A percentile compares a stretch with the other conserved stretches of the same genome.
Conservation (phyloP, 2,797 vertebrate genomes). For the Syngnathus rostellatus region DNA sequence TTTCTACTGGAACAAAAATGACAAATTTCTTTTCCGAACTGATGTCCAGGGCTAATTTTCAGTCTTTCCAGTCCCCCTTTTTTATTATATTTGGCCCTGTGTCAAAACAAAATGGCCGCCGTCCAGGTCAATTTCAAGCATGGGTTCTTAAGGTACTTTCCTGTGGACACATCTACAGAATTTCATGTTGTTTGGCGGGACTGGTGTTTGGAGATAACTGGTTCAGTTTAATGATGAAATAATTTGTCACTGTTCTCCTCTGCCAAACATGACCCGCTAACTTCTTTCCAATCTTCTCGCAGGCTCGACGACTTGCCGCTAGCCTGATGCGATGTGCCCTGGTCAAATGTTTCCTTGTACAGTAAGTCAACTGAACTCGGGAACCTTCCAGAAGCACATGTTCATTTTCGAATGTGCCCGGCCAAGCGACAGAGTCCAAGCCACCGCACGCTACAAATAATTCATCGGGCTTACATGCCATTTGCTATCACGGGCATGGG, state of each 20-base stretch:
- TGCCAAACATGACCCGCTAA: not conserved
- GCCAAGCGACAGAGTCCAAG: constrained; percentile 11
- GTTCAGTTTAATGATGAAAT: too few relatives aligned
- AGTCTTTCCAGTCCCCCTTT: too few relatives aligned
- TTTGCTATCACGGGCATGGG: not conserved
- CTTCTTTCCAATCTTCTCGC: not conserved
- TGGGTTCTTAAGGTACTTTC: not conserved
- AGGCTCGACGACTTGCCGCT: not conserved
- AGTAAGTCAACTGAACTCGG: not conserved
- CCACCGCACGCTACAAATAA: constrained; percentile 20
- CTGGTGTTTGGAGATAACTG: not conserved
- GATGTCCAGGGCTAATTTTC: too few relatives aligned
- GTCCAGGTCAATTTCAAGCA: not conserved
- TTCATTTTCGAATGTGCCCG: constrained; percentile 17
- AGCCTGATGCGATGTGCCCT: not conserved
- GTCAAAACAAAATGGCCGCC: not conserved
- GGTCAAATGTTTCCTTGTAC: not conserved
- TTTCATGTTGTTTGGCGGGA: not conserved
- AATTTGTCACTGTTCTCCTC: too few relatives aligned
- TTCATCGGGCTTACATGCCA: constrained; percentile 19
- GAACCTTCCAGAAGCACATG: not conserved
- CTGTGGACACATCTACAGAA: not conserved
- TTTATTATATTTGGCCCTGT: too few relatives aligned
- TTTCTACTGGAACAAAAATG: constrained; percentile 51
- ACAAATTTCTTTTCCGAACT: too few relatives aligned